These are phyloP conservation scores for Characodon lateralis DNA, from an alignment of 2,797 vertebrate genomes.

Conservation along the genomic window DNA sequence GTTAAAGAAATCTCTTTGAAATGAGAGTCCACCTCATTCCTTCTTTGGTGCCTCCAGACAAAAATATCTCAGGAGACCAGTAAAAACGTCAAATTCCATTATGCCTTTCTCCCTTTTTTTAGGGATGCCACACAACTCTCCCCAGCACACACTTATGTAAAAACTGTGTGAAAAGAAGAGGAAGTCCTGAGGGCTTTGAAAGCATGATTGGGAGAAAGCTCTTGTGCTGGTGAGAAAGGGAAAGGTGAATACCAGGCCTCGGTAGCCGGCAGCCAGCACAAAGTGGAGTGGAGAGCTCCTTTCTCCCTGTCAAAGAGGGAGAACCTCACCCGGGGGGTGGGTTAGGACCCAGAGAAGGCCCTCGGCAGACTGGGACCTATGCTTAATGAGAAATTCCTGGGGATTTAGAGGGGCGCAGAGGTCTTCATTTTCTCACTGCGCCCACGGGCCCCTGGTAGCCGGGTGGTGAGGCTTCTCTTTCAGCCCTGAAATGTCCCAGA, in stretches of 20 bases:
- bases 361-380: conserved; percentile 73
- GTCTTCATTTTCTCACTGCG: conserved; percentile 88
- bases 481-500: conserved; percentile 64
- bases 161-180: conserved; percentile 77
- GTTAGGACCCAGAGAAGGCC: conserved; percentile 64
- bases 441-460: conserved; percentile 71
- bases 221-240: conserved; percentile 76
- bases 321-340: conserved; percentile 68
- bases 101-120: conserved; percentile 66
- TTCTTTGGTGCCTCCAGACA: conserved; percentile 53
- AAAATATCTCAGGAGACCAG: conserved; percentile 73
- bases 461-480: conserved; percentile 74
- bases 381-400: conserved; percentile 87
- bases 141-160: conserved; percentile 58
- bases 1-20: conserved; percentile 62
- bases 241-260: conserved; percentile 75
- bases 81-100: conserved; percentile 77
- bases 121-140: conserved; percentile 42
- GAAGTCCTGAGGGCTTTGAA: conserved; percentile 80
- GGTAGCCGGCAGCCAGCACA: conserved; percentile 72
- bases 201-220: conserved; percentile 73
- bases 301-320: conserved; percentile 74
- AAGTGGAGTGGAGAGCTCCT: conserved; percentile 75
- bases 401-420: conserved; percentile 84
- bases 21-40: conserved; percentile 57